Evolutionary conservation across 2,113 vertebrate genomes (phyloP), one percentile per base, ranked within the genome.

Genomic region (Sakesphorus luctuosus): DNA sequence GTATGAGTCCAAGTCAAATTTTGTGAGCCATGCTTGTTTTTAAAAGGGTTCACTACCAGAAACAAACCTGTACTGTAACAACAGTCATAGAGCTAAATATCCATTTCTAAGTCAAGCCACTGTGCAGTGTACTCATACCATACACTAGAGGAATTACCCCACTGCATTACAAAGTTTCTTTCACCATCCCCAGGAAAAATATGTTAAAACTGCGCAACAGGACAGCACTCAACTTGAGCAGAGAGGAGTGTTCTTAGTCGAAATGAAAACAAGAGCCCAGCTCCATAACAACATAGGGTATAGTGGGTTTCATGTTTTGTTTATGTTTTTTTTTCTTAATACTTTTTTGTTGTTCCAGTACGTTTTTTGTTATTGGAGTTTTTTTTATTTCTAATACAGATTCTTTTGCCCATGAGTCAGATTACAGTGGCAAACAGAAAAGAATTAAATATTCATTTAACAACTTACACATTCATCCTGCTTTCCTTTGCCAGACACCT

Each of bases 401-500:
- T 65, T 89, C 46, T 68, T 95, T 84, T 90, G 56, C 36, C 4
- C 5, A 53, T 20, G 68, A 63, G 87, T 44, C 81, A 86, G 76
- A 88, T 90, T 78, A 87, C 73, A 90, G 56, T 49, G 62, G 80
- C 83, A 93, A 89, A 92, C 69, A 91, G 53, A 76, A 83, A 95
- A 87, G 24, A 92, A 77, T 71, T 89, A 85, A 95, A 85, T 86
- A 88, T 53, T 69, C 86, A 89, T 89, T 90, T 94, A 82, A 88
- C 65, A 95, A 68, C 80, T 90, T 50, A 72, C 91, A 88, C 90
- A 74, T 89, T 90, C 76, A 81, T 87, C 47, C 76, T 72, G 82
- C 87, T 88, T 80, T 77, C 75, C 76, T 91, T 88, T 77, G 90
- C 85, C 85, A 89, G 90, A 96, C 90, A 96, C 65, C 86, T 91